Percentiles rank a stretch among this genome's conserved stretches.
Conservation (phyloP, 1,140 invertebrate species). For the Anadara kagoshimensis region DNA sequence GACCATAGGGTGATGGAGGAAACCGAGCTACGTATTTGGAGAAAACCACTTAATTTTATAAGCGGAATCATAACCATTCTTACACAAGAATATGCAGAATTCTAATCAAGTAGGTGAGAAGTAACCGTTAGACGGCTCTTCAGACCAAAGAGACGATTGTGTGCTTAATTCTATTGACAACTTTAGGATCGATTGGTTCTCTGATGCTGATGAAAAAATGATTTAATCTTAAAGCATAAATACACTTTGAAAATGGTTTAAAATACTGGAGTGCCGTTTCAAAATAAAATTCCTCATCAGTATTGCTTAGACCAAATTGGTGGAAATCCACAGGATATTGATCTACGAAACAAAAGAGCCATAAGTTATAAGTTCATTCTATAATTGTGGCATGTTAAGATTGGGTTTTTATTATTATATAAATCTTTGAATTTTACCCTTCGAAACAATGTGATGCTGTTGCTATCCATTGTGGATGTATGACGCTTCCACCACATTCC, state of each 20-base stretch:
- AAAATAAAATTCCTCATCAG: neutral
- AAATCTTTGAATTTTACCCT: slow-evolving; percentile 24
- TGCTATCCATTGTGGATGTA: slow-evolving; percentile 81
- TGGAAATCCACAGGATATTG: neutral
- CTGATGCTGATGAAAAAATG: no score
- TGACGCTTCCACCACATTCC: slow-evolving; percentile 83
- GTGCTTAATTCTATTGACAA: no score
- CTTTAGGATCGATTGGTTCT: no score
- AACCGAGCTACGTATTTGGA: neutral
- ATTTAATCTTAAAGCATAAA: neutral
- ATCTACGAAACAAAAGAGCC: neutral
- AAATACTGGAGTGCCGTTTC: neutral
- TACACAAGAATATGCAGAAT: neutral
- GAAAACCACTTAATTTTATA: neutral
- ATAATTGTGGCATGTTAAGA: neutral
- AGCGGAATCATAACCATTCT: neutral
- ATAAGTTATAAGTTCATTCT: neutral
- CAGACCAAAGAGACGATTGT: no score
- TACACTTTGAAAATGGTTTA: neutral
- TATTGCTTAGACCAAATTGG: neutral
- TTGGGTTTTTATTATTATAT: neutral
- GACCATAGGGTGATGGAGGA: neutral
- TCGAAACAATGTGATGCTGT: slow-evolving; percentile 83
- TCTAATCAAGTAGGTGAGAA: neutral
- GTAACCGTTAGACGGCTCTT: no score